A percentile compares a stretch with the other conserved stretches of the same genome.
Conservation (phyloP, 2,888 invertebrate genomes). For the Loripinus fragilis region DNA sequence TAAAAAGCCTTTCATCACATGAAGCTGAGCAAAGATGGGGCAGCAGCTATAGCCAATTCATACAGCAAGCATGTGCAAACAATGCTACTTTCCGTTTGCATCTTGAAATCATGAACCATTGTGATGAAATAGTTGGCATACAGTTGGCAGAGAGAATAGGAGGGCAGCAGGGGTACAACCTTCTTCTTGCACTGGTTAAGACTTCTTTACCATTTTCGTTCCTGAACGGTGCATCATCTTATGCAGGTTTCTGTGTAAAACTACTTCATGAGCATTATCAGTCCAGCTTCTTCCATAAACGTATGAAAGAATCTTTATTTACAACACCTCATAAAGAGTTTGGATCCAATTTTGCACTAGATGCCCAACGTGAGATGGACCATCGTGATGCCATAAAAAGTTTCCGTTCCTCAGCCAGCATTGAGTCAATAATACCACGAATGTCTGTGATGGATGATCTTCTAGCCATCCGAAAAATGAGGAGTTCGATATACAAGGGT, state of each 20-base stretch:
- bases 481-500: background rate
- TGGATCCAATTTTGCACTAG: slow-evolving; percentile 43
- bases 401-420: slow-evolving; percentile 47
- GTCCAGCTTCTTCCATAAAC: slow-evolving; percentile 35
- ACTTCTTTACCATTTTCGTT: slow-evolving; percentile 51
- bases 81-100: slow-evolving; percentile 39
- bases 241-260: slow-evolving; percentile 46
- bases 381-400: slow-evolving; percentile 50
- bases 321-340: slow-evolving; percentile 45
- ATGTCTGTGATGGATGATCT: slow-evolving; percentile 45
- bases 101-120: slow-evolving; percentile 39
- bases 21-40: slow-evolving; percentile 4
- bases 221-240: slow-evolving; percentile 51
- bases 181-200: slow-evolving; percentile 41
- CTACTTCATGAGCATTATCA: slow-evolving; percentile 37
- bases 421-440: slow-evolving; percentile 35
- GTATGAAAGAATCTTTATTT: slow-evolving; percentile 45
- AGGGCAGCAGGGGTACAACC: slow-evolving; percentile 30
- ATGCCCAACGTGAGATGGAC: slow-evolving; percentile 51
- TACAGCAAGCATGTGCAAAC: slow-evolving; percentile 5
- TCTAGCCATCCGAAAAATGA: slow-evolving; percentile 17
- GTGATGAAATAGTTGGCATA: slow-evolving; percentile 46
- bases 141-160: slow-evolving; percentile 43
- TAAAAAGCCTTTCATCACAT: background rate
- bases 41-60: background rate